Evolutionary conservation across 2,888 invertebrate species (phyloP), one percentile per base, ranked within the genome.

Genomic region (Shargacucullia verbasci): DNA sequence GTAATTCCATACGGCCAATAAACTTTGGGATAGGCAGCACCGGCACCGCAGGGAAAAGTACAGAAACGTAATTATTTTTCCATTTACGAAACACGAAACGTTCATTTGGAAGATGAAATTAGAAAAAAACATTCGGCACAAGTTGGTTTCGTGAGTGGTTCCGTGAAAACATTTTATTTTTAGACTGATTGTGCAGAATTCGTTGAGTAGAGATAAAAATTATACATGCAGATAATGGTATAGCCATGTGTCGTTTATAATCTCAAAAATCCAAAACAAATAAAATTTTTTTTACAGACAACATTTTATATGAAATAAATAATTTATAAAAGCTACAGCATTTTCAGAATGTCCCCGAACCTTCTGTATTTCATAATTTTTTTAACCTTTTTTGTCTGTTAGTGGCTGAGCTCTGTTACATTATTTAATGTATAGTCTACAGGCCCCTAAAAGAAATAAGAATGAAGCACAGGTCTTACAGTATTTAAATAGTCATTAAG

Each of bases 401-500:
- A n/a, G n/a, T n/a, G n/a, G n/a, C n/a, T n/a, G n/a, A n/a, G n/a
- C n/a, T n/a, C n/a, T n/a, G n/a, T n/a, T n/a, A n/a, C n/a, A n/a
- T n/a, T n/a, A n/a, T n/a, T n/a, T n/a, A n/a, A n/a, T n/a, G n/a
- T n/a, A n/a, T n/a, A n/a, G 4, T 11, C 2, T 12, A 59, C 33
- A 39, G 55, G 37, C 27, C 59, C 59, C 67, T 35, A 63, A 67
- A 67, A 44, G 10, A 33, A 56, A 49, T 15, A 56, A 49, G 50
- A 66, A 44, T 34, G 12, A 37, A 35, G 31, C 15, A 48, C 46
- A 56, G 54, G 54, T 58, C 48, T 64, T 61, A 63, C 76, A 80
- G 73, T 81, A 78, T 81, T 85, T 83, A 83, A 84, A 82, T 79
- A 76, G 73, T 68, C 76, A 84, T 84, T 83, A 83, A 61, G 68